Percentiles rank a stretch among this genome's conserved stretches.
Conservation (phyloP, 2,113 vertebrate genomes). For the Salvator merianae region DNA sequence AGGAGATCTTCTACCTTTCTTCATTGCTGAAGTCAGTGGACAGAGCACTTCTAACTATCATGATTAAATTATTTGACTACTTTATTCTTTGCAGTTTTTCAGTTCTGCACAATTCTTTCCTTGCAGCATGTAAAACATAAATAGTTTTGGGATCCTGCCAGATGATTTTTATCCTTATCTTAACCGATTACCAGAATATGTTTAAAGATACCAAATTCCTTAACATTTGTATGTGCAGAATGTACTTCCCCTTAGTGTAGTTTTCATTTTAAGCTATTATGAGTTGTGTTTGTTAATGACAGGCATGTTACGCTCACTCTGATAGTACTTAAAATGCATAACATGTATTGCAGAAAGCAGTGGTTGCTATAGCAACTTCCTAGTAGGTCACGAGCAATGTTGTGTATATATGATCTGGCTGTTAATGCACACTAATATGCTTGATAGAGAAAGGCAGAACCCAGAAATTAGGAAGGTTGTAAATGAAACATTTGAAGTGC, state of each 20-base stretch:
- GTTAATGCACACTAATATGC: conserved; percentile 83
- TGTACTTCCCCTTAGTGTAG: conserved; percentile 23
- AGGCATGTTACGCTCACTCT: conserved; percentile 75
- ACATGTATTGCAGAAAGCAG: conserved; percentile 89
- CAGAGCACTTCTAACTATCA: too few relatives aligned
- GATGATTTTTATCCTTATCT: conserved; percentile 15
- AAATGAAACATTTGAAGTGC: conserved; percentile 54
- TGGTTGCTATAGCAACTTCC: conserved; percentile 89
- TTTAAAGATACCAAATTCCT: conserved; percentile 11
- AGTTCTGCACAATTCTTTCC: neutral
- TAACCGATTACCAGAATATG: conserved; percentile 20
- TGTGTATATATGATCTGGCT: conserved; percentile 86
- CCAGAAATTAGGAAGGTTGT: conserved; percentile 45
- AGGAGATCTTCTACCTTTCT: too few relatives aligned
- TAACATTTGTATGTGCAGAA: conserved; percentile 18
- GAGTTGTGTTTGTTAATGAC: conserved; percentile 78
- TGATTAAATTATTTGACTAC: too few relatives aligned
- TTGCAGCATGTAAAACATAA: neutral
- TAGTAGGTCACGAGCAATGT: conserved; percentile 85
- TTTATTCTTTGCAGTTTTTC: too few relatives aligned
- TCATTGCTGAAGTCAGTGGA: too few relatives aligned
- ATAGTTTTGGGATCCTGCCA: neutral
- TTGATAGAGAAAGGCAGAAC: conserved; percentile 78
- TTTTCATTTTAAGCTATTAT: conserved; percentile 59
- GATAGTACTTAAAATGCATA: conserved; percentile 92